Evolutionary conservation across 2,797 vertebrate genomes (phyloP), one percentile per base, ranked within the genome.

Genomic region (Coregonus suidteri): DNA sequence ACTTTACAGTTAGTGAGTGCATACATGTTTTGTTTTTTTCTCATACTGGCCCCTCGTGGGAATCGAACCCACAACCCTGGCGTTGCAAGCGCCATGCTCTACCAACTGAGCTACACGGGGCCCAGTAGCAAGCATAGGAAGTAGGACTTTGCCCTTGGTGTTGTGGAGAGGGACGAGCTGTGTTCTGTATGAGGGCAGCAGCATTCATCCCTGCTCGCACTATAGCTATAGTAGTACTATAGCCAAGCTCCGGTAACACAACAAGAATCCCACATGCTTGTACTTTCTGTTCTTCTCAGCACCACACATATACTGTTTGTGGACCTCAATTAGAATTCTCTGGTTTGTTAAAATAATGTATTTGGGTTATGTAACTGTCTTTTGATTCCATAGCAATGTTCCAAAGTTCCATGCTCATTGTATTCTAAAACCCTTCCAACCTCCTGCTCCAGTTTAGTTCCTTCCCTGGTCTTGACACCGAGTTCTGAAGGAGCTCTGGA

Each of bases 401-500:
- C 7, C 71, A 7, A 73, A 75, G 76, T 31, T 81, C 73, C 47
- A 53, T 25, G 31, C 14, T 16, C 76, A 70, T 65, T 74, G 79
- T 81, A 85, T 56, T 64, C 18, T 79, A 76, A 82, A 79, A 75
- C 80, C 80, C 79, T 79, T 75, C 18, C 79, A 76, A 82, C 80
- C 76, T 81, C 80, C 79, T 79, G 76, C 25, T 79, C 68, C 51
- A 80, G 77, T 75, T 83, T 71, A 59, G 30, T 77, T 51, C 66
- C 34, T 9, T 79, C 81, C 68, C 30, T 78, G 66, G 67, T 70
- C 5, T 51, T 72, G 66, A 65, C 80, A 73, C 68, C 73, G 81
- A 71, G 68, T 1, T 71, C 71, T 75, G 76, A 91, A 89, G 89
- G 91, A 91, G 83, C 83, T 73, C n/a, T 81, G 77, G 71, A 80